Percentiles rank a stretch among this genome's conserved stretches.
Conservation (phyloP, 2,113 vertebrate species). For the Ophthalmolycus amberensis region DNA sequence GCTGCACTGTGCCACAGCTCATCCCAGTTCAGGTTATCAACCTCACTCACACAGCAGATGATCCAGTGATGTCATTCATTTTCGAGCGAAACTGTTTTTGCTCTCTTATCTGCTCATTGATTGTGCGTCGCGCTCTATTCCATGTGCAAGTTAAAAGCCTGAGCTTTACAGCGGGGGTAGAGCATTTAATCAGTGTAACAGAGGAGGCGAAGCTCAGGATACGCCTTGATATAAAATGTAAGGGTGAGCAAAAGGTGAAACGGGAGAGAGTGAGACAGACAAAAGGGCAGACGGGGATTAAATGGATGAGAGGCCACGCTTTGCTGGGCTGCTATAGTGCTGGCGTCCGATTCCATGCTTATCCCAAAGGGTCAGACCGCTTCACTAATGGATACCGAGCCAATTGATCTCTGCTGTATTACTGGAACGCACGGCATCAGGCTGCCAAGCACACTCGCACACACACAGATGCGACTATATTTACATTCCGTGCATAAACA, state of each 20-base stretch:
- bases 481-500: neutral
- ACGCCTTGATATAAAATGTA: slow-evolving; percentile 25
- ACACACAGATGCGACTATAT: slow-evolving; percentile 37
- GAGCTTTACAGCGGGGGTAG: neutral
- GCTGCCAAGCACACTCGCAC: slow-evolving; percentile 32
- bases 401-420: slow-evolving; percentile 66
- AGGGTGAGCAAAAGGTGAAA: slow-evolving; percentile 40
- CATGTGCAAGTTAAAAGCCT: slow-evolving; percentile 11
- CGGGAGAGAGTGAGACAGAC: slow-evolving; percentile 29
- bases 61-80: slow-evolving; percentile 32
- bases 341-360: slow-evolving; percentile 58
- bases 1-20: slow-evolving; percentile 22
- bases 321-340: slow-evolving; percentile 18
- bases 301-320: slow-evolving; percentile 46
- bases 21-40: slow-evolving; percentile 34
- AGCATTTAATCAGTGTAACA: slow-evolving; percentile 36
- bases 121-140: slow-evolving; percentile 5
- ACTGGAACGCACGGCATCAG: slow-evolving; percentile 59
- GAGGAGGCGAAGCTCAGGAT: neutral
- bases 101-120: slow-evolving; percentile 14
- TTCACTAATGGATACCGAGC: slow-evolving; percentile 67
- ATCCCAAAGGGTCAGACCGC: slow-evolving; percentile 61
- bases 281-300: slow-evolving; percentile 48
- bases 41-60: slow-evolving; percentile 48
- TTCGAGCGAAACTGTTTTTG: slow-evolving; percentile 21